A percentile compares a stretch with the other conserved stretches of the same genome.
Evolutionary conservation across 2,113 vertebrate genomes (phyloP).

Genomic region (Aix galericulata): DNA sequence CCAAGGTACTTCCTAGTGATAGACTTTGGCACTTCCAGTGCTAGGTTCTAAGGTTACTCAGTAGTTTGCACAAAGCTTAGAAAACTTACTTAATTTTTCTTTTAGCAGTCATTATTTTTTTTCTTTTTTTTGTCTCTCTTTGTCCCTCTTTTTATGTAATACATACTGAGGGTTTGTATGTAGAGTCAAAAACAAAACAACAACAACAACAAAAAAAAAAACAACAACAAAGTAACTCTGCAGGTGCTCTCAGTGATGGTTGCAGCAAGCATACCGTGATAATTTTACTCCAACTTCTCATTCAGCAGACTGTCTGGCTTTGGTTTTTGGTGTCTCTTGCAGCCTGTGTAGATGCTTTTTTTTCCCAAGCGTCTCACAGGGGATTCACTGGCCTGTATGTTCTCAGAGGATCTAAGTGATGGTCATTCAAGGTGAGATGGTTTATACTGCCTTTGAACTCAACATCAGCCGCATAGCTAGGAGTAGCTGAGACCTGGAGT

Average conservation of each 20-base stretch:
- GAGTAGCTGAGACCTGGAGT: not conserved
- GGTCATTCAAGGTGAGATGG: not conserved
- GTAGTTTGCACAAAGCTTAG: not conserved
- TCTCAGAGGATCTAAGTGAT: not conserved
- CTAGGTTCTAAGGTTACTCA: not conserved
- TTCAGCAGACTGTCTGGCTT: not conserved
- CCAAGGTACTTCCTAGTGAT: not conserved
- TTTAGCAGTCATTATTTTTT: not conserved
- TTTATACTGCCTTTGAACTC: not conserved
- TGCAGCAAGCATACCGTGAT: not conserved
- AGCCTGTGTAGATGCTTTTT: not conserved
- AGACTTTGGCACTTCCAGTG: not conserved
- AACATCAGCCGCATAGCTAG: not conserved
- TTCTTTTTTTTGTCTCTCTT: not conserved
- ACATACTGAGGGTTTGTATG: not conserved
- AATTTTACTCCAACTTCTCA: not conserved
- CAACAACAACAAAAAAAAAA: not conserved
- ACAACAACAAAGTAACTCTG: not conserved
- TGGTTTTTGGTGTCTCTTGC: not conserved
- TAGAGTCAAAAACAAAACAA: not conserved
- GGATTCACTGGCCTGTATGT: not conserved
- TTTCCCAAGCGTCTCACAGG: not conserved
- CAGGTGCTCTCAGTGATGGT: accelerated
- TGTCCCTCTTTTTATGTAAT: not conserved
- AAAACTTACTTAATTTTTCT: not conserved